These are phyloP conservation scores for Podiceps cristatus DNA, from an alignment of 2,113 vertebrate species.

Conservation along the genomic window DNA sequence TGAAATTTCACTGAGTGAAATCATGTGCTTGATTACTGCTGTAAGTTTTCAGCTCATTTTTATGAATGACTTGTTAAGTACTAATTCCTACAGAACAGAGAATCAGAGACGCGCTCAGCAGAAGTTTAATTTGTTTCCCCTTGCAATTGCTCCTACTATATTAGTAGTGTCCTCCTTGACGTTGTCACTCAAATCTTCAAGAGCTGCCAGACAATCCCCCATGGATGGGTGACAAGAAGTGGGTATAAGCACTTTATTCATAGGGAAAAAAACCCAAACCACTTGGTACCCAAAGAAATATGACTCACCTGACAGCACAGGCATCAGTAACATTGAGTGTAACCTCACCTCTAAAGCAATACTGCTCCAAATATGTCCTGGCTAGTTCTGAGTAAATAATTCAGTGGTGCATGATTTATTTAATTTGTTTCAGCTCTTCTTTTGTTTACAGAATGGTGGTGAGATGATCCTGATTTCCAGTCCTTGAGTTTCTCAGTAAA, in stretches of 20 bases:
- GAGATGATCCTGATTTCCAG: background rate
- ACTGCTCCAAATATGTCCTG: background rate
- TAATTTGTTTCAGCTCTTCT: background rate
- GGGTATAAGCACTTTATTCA: background rate
- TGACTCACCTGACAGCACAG: background rate
- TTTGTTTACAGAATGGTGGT: background rate
- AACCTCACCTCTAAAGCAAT: background rate
- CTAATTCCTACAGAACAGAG: background rate
- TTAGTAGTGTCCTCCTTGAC: background rate
- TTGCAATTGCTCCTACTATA: background rate
- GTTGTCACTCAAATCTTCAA: background rate
- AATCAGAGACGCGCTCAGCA: background rate
- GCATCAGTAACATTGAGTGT: background rate
- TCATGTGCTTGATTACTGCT: background rate
- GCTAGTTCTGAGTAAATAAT: background rate
- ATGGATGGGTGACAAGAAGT: background rate
- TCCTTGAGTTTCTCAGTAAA: background rate
- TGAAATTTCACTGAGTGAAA: background rate
- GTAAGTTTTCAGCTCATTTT: background rate
- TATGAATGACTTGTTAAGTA: background rate
- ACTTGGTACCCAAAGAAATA: background rate
- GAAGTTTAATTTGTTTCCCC: background rate
- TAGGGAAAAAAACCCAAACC: background rate
- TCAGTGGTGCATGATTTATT: background rate
- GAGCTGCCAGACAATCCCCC: background rate